Conservation (phyloP, 2,888 invertebrate species). For the Tridacna crocea region DNA sequence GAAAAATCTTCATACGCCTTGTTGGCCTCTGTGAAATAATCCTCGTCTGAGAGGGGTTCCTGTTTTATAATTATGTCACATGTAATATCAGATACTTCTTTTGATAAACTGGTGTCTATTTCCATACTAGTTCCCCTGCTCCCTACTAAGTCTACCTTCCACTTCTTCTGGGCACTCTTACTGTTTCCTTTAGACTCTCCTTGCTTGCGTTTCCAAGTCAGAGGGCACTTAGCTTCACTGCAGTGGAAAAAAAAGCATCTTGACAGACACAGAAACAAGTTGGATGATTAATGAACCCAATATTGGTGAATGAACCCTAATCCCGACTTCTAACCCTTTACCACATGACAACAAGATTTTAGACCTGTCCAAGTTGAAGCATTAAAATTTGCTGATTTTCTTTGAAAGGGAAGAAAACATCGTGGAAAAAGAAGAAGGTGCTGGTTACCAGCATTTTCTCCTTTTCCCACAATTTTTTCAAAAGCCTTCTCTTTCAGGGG, state of each 20-base stretch:
- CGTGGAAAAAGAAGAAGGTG: no score
- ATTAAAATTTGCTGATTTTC: no score
- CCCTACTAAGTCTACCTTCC: background rate
- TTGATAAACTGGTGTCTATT: conserved; percentile 31
- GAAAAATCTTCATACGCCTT: conserved; percentile 94
- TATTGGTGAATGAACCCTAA: no score
- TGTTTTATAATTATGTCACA: conserved; percentile 41
- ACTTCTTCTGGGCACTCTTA: background rate
- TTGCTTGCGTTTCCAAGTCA: conserved; percentile 35
- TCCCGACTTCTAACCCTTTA: no score
- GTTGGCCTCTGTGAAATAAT: conserved; percentile 93
- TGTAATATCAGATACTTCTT: conserved; percentile 43
- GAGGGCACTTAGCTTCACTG: conserved; percentile 43
- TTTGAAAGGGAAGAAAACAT: no score
- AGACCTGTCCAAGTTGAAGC: no score
- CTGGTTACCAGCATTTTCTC: no score
- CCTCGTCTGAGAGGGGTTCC: conserved; percentile 37
- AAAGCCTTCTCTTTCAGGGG: no score
- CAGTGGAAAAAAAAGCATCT: background rate
- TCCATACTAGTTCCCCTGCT: conserved; percentile 6
- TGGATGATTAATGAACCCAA: no score
- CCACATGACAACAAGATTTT: no score
- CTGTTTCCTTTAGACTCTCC: background rate
- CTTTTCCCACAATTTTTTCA: no score
- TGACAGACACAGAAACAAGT: no score